Evolutionary conservation across 2,113 vertebrate genomes (phyloP).

Genomic region (Clarias macrocephalus): DNA sequence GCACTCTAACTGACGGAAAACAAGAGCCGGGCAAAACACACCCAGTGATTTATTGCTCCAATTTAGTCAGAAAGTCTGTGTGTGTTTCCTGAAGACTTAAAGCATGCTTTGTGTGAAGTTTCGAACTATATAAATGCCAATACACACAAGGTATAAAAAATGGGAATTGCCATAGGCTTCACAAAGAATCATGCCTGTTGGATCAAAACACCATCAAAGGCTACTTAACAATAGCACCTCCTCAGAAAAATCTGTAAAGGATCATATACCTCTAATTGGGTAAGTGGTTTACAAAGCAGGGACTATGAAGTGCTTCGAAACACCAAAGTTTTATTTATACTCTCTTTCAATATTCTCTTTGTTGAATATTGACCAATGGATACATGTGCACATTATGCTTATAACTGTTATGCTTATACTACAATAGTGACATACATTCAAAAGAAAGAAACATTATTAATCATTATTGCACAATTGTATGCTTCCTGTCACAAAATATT

Average conservation of each 20-base stretch:
- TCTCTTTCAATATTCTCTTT: neutral
- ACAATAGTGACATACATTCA: neutral
- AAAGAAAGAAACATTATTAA: neutral
- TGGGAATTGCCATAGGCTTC: neutral
- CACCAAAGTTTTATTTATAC: neutral
- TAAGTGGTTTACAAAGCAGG: neutral
- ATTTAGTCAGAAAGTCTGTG: slow-evolving; percentile 5
- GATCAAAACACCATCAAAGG: neutral
- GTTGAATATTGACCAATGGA: neutral
- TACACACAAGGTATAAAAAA: neutral
- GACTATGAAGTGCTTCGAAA: neutral
- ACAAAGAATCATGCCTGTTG: slow-evolving; percentile 9
- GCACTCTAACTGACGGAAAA: slow-evolving; percentile 9
- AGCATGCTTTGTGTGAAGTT: neutral
- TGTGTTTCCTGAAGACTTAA: slow-evolving; percentile 6
- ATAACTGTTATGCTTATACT: neutral
- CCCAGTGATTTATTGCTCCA: slow-evolving; percentile 36
- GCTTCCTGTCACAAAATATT: too few relatives aligned
- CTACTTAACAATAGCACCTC: neutral
- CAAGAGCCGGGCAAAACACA: slow-evolving; percentile 15
- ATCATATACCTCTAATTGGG: neutral
- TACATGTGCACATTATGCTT: neutral
- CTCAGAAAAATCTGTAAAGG: neutral
- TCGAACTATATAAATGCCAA: neutral
- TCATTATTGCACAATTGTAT: neutral